Conservation (phyloP, 2,888 invertebrate species). For the Palloptera scutellata region DNA sequence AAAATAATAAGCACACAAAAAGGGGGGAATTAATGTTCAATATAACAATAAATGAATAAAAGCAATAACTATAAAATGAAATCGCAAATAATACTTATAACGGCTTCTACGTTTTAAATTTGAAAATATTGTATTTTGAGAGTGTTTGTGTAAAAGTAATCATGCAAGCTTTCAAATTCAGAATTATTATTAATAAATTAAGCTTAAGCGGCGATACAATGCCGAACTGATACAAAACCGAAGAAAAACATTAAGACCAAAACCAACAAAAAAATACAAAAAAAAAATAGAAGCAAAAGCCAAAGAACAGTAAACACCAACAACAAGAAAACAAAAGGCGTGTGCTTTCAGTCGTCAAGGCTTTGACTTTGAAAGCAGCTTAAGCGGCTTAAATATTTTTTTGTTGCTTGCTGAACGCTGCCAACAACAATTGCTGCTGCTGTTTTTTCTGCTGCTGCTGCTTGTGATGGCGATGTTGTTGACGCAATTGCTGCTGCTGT, state of each 20-base stretch:
- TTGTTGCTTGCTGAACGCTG: neutral
- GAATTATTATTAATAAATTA: slow-evolving; percentile 13
- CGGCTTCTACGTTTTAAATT: slow-evolving; percentile 2
- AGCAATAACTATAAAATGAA: no score
- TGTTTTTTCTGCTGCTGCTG: neutral
- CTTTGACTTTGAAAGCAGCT: slow-evolving; percentile 52
- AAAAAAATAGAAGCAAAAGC: neutral
- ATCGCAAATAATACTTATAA: slow-evolving; percentile 7
- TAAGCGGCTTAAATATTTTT: slow-evolving; percentile 37
- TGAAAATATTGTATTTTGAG: neutral
- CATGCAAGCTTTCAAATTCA: neutral
- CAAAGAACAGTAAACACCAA: slow-evolving; percentile 10
- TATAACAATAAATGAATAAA: neutral
- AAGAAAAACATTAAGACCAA: neutral
- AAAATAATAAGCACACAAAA: neutral
- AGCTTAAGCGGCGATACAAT: slow-evolving; percentile 6
- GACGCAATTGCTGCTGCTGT: neutral
- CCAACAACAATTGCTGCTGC: neutral
- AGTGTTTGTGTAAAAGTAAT: neutral
- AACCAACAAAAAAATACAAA: neutral
- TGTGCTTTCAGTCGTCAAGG: slow-evolving; percentile 53
- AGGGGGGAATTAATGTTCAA: neutral
- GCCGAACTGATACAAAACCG: neutral
- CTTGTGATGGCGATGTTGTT: slow-evolving; percentile 4
- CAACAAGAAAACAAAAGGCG: slow-evolving; percentile 52